These are phyloP conservation scores for Nemurella pictetii DNA, from an alignment of 2,888 invertebrate species.

Conservation along the genomic window DNA sequence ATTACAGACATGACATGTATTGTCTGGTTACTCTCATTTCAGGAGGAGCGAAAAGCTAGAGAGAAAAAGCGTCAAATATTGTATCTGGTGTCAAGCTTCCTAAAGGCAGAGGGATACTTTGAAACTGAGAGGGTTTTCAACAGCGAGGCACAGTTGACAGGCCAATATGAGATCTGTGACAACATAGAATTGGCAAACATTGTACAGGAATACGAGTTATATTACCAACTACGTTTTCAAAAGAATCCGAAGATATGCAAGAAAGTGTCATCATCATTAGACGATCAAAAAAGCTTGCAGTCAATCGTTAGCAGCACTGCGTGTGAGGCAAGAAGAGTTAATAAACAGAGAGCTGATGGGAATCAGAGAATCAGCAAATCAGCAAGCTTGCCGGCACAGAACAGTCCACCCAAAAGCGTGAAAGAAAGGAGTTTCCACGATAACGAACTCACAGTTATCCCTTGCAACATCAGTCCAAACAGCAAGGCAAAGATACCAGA, in stretches of 20 bases:
- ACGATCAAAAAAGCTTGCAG: not conserved
- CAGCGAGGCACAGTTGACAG: conserved; percentile 72
- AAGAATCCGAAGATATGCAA: conserved; percentile 82
- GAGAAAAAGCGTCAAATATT: conserved; percentile 57
- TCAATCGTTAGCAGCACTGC: not conserved
- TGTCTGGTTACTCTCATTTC: conserved; percentile 23
- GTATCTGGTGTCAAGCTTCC: conserved; percentile 68
- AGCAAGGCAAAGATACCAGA: not conserved
- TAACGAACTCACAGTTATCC: not conserved
- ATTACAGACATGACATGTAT: too few species aligned
- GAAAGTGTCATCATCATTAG: conserved; percentile 48
- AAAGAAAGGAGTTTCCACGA: not conserved
- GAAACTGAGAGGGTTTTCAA: conserved; percentile 67
- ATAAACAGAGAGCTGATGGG: conserved; percentile 3
- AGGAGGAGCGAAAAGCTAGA: conserved; percentile 45
- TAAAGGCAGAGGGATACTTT: conserved; percentile 66
- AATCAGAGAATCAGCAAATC: not conserved
- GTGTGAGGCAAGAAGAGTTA: not conserved
- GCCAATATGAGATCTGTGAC: conserved; percentile 78
- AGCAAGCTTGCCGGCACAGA: not conserved
- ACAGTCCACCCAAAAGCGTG: not conserved
- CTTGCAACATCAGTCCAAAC: not conserved
- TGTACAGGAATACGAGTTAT: conserved; percentile 85
- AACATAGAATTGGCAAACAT: conserved; percentile 89
- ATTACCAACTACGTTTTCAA: conserved; percentile 82